Evolutionary conservation across 2,797 vertebrate species (phyloP).

Genomic region (Sebastolobus alascanus): DNA sequence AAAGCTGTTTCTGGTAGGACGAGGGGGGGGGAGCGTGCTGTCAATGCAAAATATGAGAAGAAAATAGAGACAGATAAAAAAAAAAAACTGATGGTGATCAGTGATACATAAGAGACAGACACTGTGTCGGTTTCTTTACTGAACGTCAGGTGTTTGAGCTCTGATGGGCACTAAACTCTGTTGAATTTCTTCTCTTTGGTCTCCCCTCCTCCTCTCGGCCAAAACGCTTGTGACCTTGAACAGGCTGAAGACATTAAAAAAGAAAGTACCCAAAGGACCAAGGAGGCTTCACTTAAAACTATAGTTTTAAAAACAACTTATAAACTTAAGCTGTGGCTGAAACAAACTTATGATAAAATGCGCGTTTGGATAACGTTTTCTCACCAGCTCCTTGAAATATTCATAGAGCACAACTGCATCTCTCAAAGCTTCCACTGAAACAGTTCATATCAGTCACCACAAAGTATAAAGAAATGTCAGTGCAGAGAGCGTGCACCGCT

Average conservation of each 20-base stretch:
- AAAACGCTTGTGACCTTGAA: neutral
- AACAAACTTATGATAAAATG: neutral
- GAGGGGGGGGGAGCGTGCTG: neutral
- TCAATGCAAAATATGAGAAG: conserved; percentile 4
- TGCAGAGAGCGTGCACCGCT: conserved; percentile 66
- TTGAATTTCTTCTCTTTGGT: neutral
- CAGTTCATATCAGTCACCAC: conserved; percentile 14
- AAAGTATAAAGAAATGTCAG: conserved; percentile 47
- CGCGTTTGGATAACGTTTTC: neutral
- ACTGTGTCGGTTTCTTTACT: neutral
- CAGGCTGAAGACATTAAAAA: neutral
- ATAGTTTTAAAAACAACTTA: neutral
- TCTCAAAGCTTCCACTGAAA: neutral
- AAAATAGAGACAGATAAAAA: neutral
- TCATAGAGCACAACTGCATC: neutral
- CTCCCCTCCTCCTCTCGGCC: neutral
- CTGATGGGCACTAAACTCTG: neutral
- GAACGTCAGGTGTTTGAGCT: neutral
- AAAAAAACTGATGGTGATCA: neutral
- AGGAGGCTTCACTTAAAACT: neutral
- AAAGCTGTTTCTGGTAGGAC: conserved; percentile 12
- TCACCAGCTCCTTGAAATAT: neutral
- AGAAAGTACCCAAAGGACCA: neutral
- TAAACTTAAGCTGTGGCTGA: neutral
- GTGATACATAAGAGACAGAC: neutral